Evolutionary conservation across 2,888 invertebrate species (phyloP).

Genomic region (Nomada lathburiana): DNA sequence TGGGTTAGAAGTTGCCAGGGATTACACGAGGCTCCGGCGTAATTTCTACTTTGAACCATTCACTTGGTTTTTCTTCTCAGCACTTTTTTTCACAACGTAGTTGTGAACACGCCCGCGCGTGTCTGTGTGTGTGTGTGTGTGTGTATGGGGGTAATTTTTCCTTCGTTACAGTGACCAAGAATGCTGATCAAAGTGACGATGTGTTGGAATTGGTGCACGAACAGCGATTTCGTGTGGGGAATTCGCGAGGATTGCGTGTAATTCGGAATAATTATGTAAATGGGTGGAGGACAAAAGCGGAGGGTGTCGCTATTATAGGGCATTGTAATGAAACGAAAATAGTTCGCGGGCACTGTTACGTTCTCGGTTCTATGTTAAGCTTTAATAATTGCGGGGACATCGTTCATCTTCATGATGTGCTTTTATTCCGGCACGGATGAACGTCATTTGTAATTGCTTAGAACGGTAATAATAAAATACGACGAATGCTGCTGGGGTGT

Average conservation of each 20-base stretch:
- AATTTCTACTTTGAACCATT: neutral
- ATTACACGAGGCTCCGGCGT: neutral
- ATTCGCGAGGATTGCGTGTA: slow-evolving; percentile 15
- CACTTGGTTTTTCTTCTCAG: neutral
- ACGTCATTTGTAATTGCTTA: neutral
- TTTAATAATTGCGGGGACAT: neutral
- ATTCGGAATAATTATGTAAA: slow-evolving; percentile 26
- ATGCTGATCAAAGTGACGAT: neutral
- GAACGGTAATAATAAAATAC: neutral
- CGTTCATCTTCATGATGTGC: neutral
- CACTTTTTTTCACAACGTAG: neutral
- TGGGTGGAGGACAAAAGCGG: neutral
- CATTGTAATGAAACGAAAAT: slow-evolving; percentile 20
- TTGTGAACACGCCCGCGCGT: neutral
- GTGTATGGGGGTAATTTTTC: neutral
- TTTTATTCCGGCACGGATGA: neutral
- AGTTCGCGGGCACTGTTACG: neutral
- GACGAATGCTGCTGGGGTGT: neutral
- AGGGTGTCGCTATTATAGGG: neutral
- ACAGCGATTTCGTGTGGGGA: neutral
- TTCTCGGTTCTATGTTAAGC: neutral
- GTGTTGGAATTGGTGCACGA: neutral
- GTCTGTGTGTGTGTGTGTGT: too few relatives aligned
- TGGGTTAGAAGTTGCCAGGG: neutral
- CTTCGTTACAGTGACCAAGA: neutral